Evolutionary conservation across 1,140 invertebrate genomes (phyloP).

Genomic region (Drosophila grimshawi): DNA sequence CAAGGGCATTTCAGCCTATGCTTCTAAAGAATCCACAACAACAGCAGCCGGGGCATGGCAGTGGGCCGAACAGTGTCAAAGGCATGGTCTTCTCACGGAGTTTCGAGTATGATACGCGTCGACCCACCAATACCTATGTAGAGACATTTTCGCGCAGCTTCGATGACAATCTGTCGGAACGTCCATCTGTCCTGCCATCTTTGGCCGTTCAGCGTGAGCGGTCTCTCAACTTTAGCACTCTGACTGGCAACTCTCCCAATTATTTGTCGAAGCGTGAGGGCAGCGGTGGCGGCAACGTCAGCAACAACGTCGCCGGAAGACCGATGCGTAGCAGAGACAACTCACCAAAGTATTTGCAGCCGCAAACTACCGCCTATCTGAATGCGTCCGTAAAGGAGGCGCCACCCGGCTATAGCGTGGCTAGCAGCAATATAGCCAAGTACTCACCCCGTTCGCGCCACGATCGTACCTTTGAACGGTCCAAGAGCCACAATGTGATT

Average conservation of each 20-base stretch:
- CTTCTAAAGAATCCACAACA: constrained; percentile 20
- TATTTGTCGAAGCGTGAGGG: constrained; percentile 79
- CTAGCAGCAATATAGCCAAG: constrained; percentile 45
- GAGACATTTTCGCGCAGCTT: constrained; percentile 84
- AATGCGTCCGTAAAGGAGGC: constrained; percentile 79
- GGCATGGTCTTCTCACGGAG: constrained; percentile 84
- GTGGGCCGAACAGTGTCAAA: constrained; percentile 46
- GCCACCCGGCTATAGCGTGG: constrained; percentile 70
- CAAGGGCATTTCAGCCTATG: constrained; percentile 30
- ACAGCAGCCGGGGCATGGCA: constrained; percentile 14
- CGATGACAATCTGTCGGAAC: constrained; percentile 78
- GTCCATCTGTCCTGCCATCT: constrained; percentile 47
- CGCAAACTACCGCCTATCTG: constrained; percentile 75
- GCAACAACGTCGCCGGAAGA: constrained; percentile 57
- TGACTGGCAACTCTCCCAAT: constrained; percentile 82
- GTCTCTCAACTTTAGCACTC: constrained; percentile 76
- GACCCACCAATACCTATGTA: constrained; percentile 69
- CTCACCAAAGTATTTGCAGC: constrained; percentile 76
- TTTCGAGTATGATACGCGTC: constrained; percentile 82
- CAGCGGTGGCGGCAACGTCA: constrained; percentile 32
- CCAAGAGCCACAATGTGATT: constrained; percentile 69
- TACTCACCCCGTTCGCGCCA: constrained; percentile 68
- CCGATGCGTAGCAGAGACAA: constrained; percentile 76
- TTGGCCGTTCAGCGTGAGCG: constrained; percentile 62
- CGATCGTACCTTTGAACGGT: constrained; percentile 71